A percentile compares a stretch with the other conserved stretches of the same genome.
phyloP scores from a whole-genome alignment of 2,113 vertebrate species.

The Chaetodon auriga region DNA sequence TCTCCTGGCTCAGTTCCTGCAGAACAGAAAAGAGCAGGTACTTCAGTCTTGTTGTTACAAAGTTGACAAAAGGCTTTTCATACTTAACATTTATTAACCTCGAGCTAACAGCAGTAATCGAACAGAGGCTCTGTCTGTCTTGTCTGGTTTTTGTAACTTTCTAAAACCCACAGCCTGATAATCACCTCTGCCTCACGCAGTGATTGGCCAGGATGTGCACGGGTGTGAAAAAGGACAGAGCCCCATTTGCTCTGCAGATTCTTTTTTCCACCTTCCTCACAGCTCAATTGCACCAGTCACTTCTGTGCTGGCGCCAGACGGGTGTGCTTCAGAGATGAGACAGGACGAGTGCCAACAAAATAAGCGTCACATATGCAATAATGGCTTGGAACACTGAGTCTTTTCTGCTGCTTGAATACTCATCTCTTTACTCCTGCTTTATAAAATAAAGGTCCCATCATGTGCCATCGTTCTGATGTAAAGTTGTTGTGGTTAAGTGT shows the following conservation, averaged over 20 bases:
- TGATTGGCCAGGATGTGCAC: not conserved
- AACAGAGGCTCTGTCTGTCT: not conserved
- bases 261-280: not conserved
- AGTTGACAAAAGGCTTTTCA: constrained; percentile 23
- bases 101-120: not conserved
- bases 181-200: not conserved
- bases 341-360: not conserved
- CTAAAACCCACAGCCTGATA: not conserved
- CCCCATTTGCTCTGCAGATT: not conserved
- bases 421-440: not conserved
- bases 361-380: not conserved
- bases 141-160: not conserved
- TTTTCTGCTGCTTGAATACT: not conserved
- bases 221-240: not conserved
- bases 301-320: not conserved
- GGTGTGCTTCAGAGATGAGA: not conserved
- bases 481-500: constrained; percentile 18
- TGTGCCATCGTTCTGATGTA: not conserved
- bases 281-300: not conserved
- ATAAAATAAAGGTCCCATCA: not conserved
- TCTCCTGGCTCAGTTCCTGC: constrained; percentile 87
- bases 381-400: not conserved
- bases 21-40: constrained; percentile 94
- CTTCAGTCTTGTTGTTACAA: not conserved
- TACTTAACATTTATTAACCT: constrained; percentile 13